A percentile compares a stretch with the other conserved stretches of the same genome.
phyloP scores from a whole-genome alignment of 2,888 invertebrate species.

The Zonitis immaculata region DNA sequence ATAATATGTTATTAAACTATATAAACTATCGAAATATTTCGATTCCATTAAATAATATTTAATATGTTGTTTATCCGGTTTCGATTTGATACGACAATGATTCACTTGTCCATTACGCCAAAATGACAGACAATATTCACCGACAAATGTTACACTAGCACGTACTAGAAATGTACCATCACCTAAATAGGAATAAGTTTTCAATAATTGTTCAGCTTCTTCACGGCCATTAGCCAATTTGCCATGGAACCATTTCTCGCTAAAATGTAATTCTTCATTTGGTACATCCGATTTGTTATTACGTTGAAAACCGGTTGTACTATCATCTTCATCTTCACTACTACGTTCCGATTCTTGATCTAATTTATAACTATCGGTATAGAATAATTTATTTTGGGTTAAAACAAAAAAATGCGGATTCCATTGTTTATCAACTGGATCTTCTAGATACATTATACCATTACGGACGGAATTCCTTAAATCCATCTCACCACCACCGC shows the following conservation, averaged over 20 bases:
- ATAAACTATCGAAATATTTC: conserved; percentile 85
- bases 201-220: conserved; percentile 74
- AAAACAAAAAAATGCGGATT: conserved; percentile 90
- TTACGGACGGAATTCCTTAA: conserved; percentile 81
- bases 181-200: conserved; percentile 73
- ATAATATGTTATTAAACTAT: conserved; percentile 87
- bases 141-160: conserved; percentile 92
- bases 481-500: conserved; percentile 58
- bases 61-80: conserved; percentile 81
- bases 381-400: conserved; percentile 82
- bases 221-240: conserved; percentile 72
- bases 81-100: conserved; percentile 87
- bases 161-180: conserved; percentile 91
- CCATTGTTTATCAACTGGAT: conserved; percentile 87
- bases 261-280: conserved; percentile 85
- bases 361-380: conserved; percentile 61
- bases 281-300: conserved; percentile 62
- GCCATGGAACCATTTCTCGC: conserved; percentile 93
- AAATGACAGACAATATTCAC: conserved; percentile 93
- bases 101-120: conserved; percentile 86
- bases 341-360: conserved; percentile 38
- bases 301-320: conserved; percentile 48
- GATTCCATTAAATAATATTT: conserved; percentile 89
- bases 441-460: conserved; percentile 83
- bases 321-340: conserved; percentile 45